Conservation (phyloP, 1,140 invertebrate species). For the Helicoverpa armigera region DNA sequence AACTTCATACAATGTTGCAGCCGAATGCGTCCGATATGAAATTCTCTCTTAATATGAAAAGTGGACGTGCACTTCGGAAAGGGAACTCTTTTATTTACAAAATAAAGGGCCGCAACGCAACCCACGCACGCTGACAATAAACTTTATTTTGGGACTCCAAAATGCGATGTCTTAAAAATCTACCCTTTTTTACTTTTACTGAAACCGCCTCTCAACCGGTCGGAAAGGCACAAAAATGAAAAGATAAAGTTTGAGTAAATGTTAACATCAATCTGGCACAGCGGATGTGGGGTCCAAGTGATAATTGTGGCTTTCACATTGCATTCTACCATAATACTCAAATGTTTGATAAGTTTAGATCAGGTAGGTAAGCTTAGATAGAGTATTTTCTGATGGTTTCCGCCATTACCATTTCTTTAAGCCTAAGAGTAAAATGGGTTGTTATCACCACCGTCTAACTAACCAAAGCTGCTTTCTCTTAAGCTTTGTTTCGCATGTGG, state of each 20-base stretch:
- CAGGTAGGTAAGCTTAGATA: too few species aligned
- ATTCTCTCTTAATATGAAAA: conserved; percentile 56
- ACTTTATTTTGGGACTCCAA: conserved; percentile 77
- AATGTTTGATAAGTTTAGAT: too few species aligned
- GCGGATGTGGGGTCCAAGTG: conserved; percentile 31
- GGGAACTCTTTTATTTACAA: conserved; percentile 53
- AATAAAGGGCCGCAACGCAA: conserved; percentile 56
- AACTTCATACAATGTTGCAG: conserved; percentile 49
- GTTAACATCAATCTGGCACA: conserved; percentile 60
- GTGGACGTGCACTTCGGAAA: conserved; percentile 45
- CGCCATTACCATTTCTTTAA: too few species aligned
- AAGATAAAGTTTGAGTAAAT: conserved; percentile 67
- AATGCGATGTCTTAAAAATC: conserved; percentile 68
- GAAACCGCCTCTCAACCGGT: conserved; percentile 65
- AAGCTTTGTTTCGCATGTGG: too few species aligned
- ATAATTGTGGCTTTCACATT: conserved; percentile 2
- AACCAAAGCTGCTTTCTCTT: too few species aligned
- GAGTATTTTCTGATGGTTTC: too few species aligned
- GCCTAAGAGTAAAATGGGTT: too few species aligned
- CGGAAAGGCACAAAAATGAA: conserved; percentile 68
- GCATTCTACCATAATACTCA: too few species aligned
- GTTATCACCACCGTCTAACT: too few species aligned
- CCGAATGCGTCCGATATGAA: conserved; percentile 35
- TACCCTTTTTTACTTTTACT: conserved; percentile 67
- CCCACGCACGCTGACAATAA: conserved; percentile 75